Percentiles rank a stretch among this genome's conserved stretches.
phyloP scores from a whole-genome alignment of 2,888 invertebrate species.

The Caenorhabditis sp. region DNA sequence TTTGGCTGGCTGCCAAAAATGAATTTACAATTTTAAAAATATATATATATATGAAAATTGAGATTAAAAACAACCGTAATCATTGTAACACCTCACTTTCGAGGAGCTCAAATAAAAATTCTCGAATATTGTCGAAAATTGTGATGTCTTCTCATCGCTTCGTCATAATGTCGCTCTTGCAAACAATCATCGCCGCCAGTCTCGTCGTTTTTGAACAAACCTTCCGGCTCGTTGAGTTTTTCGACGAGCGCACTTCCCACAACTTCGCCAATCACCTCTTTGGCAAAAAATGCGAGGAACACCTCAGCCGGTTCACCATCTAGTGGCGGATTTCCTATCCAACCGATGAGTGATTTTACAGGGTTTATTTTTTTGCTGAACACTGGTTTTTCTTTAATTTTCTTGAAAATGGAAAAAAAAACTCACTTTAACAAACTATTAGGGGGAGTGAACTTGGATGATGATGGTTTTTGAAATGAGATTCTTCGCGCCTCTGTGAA shows the following conservation, averaged over 20 bases:
- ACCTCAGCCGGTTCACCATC: neutral
- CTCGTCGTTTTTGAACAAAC: neutral
- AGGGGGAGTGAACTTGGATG: neutral
- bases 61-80: neutral
- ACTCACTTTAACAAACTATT: neutral
- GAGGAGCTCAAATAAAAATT: neutral
- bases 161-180: neutral
- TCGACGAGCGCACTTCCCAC: neutral
- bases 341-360: neutral
- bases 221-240: neutral
- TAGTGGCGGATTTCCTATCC: neutral
- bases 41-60: neutral
- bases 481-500: neutral
- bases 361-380: neutral
- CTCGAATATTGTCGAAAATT: neutral
- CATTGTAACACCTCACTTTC: too few species aligned
- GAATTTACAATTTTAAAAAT: slow-evolving; percentile 12
- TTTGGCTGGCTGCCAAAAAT: slow-evolving; percentile 26
- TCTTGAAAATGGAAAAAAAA: too few species aligned
- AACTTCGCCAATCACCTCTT: neutral
- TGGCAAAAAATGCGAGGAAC: neutral
- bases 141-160: neutral
- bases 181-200: neutral
- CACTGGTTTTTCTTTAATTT: too few species aligned
- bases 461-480: neutral